Conservation (phyloP, 2,113 vertebrate species). For the Urocitellus parryii region DNA sequence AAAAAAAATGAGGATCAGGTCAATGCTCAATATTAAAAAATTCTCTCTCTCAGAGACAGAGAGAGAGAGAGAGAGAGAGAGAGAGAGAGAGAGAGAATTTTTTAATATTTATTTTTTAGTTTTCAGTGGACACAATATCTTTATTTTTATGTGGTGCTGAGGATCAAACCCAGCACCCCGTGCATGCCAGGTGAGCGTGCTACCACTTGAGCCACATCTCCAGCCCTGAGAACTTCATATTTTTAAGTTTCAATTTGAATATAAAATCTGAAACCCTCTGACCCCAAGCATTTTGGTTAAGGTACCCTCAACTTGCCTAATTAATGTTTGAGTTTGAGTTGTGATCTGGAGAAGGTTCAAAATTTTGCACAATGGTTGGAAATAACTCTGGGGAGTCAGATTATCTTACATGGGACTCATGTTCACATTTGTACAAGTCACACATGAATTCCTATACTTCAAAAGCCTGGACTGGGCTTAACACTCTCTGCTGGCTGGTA, state of each 20-base stretch:
- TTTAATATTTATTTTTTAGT: too few relatives aligned
- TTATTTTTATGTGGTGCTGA: too few relatives aligned
- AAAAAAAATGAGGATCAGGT: background rate
- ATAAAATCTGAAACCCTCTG: background rate
- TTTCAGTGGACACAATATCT: too few relatives aligned
- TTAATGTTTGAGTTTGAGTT: background rate
- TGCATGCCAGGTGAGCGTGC: too few relatives aligned
- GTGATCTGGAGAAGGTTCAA: background rate
- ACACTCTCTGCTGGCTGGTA: background rate
- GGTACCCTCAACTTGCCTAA: background rate
- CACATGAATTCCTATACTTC: conserved; percentile 24
- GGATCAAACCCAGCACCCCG: too few relatives aligned
- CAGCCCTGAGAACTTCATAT: background rate
- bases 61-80: too few relatives aligned
- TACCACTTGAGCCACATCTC: too few relatives aligned
- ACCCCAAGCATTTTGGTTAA: background rate
- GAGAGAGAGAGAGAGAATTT: too few relatives aligned
- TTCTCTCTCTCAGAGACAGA: too few relatives aligned
- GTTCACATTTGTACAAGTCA: background rate
- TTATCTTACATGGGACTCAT: background rate
- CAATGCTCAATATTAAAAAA: too few relatives aligned
- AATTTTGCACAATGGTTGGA: background rate
- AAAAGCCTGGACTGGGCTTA: background rate
- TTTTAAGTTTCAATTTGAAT: background rate
- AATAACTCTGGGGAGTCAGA: background rate